Evolutionary conservation across 2,888 invertebrate genomes (phyloP), one percentile per base, ranked within the genome.

Genomic region (Nemapogon koenigi): DNA sequence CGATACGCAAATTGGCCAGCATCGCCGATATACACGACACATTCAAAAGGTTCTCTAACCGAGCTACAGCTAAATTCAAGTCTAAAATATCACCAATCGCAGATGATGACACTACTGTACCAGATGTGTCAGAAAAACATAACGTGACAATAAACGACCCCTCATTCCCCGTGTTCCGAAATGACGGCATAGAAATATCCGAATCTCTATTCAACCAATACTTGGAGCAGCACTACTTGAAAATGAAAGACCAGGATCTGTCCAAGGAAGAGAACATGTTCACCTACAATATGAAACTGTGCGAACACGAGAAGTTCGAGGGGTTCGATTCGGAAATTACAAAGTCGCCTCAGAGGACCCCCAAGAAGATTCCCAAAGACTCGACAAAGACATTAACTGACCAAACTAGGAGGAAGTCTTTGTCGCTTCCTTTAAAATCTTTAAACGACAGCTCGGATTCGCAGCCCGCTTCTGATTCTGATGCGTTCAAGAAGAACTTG

Each of bases 101-200:
- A n/a, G 53, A 57, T 26, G 65, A 70, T 26, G 41, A 53, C 18
- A 53, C 60, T 1, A 61, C 63, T 2, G 59, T 67, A 0, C 63
- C 66, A 2, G 72, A 72, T 32, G 55, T 55, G n/a, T 42, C 52
- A 2, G 37, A 37, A 28, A 68, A 68, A 41, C 79, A 80, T 39
- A 85, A 82, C 17, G 83, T 86, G 55, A 90, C 91, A 0, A 89
- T 91, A 38, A 84, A 88, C 30, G 92, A 92, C 62, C 91, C 92
- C 1, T 81, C 81, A 42, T 89, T 86, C 72, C 91, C 91, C 0
- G 84, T 90, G 15, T 89, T 90, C 49, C 85, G 87, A 52, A 81
- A 82, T 41, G 87, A 90, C 46, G 91, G 91, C 0, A 81, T 86
- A 33, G 85, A 87, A 3, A 86, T 88, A 40, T 91, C 91, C 0